Percentiles rank a stretch among this genome's conserved stretches.
Conservation (phyloP, 2,113 vertebrate genomes). For the Pyrgilauda ruficollis region DNA sequence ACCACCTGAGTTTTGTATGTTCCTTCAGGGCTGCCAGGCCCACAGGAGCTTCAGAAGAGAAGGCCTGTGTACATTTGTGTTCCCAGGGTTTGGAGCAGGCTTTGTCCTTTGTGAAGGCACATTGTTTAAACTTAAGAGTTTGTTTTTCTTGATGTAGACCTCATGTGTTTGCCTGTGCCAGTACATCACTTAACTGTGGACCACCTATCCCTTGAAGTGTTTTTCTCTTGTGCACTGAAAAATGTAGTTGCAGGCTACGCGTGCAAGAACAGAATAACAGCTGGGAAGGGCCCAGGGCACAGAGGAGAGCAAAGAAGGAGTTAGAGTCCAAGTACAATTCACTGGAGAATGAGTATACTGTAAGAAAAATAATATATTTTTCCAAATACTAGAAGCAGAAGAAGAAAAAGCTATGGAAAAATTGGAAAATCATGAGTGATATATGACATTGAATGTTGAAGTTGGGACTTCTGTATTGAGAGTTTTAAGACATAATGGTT, state of each 20-base stretch:
- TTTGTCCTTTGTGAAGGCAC: background rate
- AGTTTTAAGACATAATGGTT: background rate
- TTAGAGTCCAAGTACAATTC: background rate
- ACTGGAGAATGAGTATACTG: background rate
- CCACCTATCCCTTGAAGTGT: background rate
- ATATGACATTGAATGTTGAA: background rate
- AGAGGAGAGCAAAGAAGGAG: background rate
- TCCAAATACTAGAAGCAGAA: background rate
- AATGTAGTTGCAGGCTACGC: background rate
- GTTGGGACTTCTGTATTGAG: background rate
- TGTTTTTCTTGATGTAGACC: background rate
- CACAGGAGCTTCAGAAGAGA: background rate
- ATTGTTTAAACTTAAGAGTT: background rate
- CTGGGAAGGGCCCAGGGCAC: background rate
- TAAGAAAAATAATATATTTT: background rate
- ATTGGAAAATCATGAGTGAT: background rate
- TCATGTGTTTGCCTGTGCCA: background rate
- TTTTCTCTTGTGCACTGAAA: background rate
- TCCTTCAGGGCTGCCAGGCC: rapidly evolving
- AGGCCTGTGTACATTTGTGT: background rate
- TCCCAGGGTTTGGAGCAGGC: background rate
- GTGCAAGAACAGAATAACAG: background rate
- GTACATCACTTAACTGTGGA: background rate
- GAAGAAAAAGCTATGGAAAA: background rate
- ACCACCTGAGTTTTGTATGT: background rate